phyloP scores from a whole-genome alignment of 2,797 vertebrate genomes.

The Epinephelus malabaricus region DNA sequence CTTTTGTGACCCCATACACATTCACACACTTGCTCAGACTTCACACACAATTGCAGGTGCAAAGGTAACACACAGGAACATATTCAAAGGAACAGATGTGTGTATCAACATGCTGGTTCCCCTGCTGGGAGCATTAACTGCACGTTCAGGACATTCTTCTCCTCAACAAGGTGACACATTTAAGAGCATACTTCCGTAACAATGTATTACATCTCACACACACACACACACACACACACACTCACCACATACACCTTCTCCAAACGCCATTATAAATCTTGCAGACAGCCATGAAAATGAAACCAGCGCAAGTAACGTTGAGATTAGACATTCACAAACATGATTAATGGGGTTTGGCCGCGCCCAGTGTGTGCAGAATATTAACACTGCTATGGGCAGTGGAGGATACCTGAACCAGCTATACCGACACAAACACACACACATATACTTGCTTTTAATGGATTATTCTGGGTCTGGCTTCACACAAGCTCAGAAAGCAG shows the following conservation, averaged over 20 bases:
- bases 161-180: slow-evolving; percentile 76
- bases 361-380: slow-evolving; percentile 84
- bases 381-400: slow-evolving; percentile 78
- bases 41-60: not conserved
- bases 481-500: slow-evolving; percentile 41
- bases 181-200: slow-evolving; percentile 72
- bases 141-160: slow-evolving; percentile 66
- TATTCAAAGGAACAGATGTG: slow-evolving; percentile 42
- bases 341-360: slow-evolving; percentile 86
- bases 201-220: slow-evolving; percentile 58
- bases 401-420: slow-evolving; percentile 68
- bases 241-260: slow-evolving; percentile 61
- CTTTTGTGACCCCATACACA: slow-evolving; percentile 12
- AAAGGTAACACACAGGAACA: slow-evolving; percentile 13
- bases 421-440: slow-evolving; percentile 43
- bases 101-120: slow-evolving; percentile 39
- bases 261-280: slow-evolving; percentile 87
- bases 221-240: slow-evolving; percentile 41
- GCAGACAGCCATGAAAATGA: slow-evolving; percentile 88
- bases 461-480: slow-evolving; percentile 41
- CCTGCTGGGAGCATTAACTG: slow-evolving; percentile 48
- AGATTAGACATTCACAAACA: slow-evolving; percentile 90
- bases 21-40: not conserved
- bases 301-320: slow-evolving; percentile 86
- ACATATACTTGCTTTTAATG: slow-evolving; percentile 44